These are phyloP conservation scores for Mimumesa dahlbomi DNA, from an alignment of 2,888 invertebrate species.

Conservation along the genomic window DNA sequence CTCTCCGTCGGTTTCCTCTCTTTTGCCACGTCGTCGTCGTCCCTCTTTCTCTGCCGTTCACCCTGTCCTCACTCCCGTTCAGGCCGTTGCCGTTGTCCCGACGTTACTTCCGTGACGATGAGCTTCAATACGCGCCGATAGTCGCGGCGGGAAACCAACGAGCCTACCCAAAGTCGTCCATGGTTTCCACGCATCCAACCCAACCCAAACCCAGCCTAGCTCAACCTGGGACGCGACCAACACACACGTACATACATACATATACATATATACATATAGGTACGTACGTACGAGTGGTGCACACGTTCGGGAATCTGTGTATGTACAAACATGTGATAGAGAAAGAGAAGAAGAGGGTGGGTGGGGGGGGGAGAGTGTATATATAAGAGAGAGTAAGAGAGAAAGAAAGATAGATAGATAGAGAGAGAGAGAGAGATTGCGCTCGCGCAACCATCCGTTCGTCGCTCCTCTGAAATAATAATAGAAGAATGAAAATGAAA, in stretches of 20 bases:
- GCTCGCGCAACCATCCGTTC: slow-evolving; percentile 60
- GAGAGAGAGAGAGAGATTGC: slow-evolving; percentile 19
- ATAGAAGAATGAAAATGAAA: slow-evolving; percentile 76
- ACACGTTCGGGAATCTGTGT: slow-evolving; percentile 11
- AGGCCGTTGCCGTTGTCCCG: slow-evolving; percentile 78
- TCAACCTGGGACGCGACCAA: slow-evolving; percentile 62
- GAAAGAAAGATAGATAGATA: neutral
- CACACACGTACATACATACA: slow-evolving; percentile 41
- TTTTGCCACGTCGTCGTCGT: slow-evolving; percentile 17
- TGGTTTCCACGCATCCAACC: slow-evolving; percentile 76
- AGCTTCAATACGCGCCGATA: slow-evolving; percentile 80
- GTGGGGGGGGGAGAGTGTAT: neutral
- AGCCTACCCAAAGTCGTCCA: slow-evolving; percentile 79
- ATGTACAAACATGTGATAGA: slow-evolving; percentile 35
- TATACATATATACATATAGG: slow-evolving; percentile 42
- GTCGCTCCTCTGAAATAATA: slow-evolving; percentile 74
- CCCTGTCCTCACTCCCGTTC: slow-evolving; percentile 69
- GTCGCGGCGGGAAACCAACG: slow-evolving; percentile 79
- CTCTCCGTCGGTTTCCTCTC: slow-evolving; percentile 14
- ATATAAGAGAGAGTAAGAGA: neutral
- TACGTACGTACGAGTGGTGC: slow-evolving; percentile 21
- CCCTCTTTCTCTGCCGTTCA: slow-evolving; percentile 40
- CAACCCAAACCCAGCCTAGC: slow-evolving; percentile 68
- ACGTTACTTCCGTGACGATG: slow-evolving; percentile 80
- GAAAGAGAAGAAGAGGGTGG: neutral